Percentiles rank a stretch among this genome's conserved stretches.
phyloP scores from a whole-genome alignment of 2,888 invertebrate species.

The Hemithea aestivaria region DNA sequence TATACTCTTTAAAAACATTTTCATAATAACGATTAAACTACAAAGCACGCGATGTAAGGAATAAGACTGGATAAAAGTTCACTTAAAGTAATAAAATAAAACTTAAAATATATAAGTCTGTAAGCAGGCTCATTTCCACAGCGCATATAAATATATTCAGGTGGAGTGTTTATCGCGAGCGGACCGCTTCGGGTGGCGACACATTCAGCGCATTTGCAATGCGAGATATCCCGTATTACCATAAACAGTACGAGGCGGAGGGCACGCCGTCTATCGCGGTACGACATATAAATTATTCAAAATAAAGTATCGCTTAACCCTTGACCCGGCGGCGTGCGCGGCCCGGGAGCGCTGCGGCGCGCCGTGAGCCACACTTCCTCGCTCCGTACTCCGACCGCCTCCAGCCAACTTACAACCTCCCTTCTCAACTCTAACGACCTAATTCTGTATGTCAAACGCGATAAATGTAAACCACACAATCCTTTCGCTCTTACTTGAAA shows the following conservation, averaged over 20 bases:
- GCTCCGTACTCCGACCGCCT: conserved; percentile 15
- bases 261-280: conserved; percentile 75
- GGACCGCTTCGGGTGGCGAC: conserved; percentile 64
- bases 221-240: conserved; percentile 77
- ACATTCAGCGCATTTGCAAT: conserved; percentile 77
- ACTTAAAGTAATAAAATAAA: conserved; percentile 39
- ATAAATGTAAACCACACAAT: too few species aligned
- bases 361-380: conserved; percentile 14
- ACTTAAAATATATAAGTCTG: conserved; percentile 46
- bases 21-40: conserved; percentile 20
- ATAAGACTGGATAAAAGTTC: conserved; percentile 9
- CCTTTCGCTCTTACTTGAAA: too few species aligned
- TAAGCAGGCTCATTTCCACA: conserved; percentile 48
- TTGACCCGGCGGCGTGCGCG: conserved; percentile 46
- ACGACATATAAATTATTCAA: conserved; percentile 79
- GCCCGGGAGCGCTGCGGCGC: conserved; percentile 29
- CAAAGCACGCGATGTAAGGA: conserved; percentile 21
- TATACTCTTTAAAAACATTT: conserved; percentile 1
- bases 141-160: conserved; percentile 49
- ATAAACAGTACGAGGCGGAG: conserved; percentile 76
- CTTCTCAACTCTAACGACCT: conserved; percentile 11
- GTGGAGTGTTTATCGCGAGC: conserved; percentile 56
- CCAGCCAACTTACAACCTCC: conserved; percentile 22
- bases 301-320: conserved; percentile 80
- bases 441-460: too few species aligned